phyloP scores from a whole-genome alignment of 2,113 vertebrate genomes.

The Agapornis roseicollis region DNA sequence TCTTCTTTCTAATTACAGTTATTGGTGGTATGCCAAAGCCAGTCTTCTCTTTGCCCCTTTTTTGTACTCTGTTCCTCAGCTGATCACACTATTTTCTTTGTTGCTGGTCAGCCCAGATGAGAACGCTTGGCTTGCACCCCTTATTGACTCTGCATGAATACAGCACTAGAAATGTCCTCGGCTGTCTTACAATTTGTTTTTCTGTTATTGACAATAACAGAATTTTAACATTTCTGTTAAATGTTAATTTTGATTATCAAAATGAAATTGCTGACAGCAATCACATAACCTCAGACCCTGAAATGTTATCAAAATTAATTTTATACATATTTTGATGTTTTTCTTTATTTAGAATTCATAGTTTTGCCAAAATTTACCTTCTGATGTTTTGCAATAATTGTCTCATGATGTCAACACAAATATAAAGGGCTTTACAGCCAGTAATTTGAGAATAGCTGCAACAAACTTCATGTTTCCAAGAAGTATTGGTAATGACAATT shows the following conservation, averaged over 20 bases:
- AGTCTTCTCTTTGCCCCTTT: not conserved
- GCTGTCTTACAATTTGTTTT: not conserved
- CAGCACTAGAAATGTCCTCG: not conserved
- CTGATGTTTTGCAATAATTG: not conserved
- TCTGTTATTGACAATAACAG: not conserved
- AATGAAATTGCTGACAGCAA: not conserved
- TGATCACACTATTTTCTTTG: not conserved
- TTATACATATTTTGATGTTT: not conserved
- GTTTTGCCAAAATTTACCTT: not conserved
- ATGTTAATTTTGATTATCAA: too few relatives aligned
- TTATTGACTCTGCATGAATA: constrained; percentile 1
- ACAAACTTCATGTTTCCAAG: not conserved
- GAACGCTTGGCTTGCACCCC: not conserved
- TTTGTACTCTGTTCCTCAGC: not conserved
- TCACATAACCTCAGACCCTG: not conserved
- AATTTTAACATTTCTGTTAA: too few relatives aligned
- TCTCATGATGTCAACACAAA: not conserved
- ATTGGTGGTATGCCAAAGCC: not conserved
- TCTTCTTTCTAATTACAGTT: not conserved
- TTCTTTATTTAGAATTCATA: not conserved
- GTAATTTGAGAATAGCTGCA: rapidly evolving
- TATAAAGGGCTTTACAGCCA: not conserved
- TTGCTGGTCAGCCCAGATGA: not conserved
- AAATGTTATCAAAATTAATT: not conserved
- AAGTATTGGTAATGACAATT: not conserved